Percentiles rank a stretch among this genome's conserved stretches.
Conservation (phyloP, 1,140 invertebrate genomes). For the Potamilus streckersoni region DNA sequence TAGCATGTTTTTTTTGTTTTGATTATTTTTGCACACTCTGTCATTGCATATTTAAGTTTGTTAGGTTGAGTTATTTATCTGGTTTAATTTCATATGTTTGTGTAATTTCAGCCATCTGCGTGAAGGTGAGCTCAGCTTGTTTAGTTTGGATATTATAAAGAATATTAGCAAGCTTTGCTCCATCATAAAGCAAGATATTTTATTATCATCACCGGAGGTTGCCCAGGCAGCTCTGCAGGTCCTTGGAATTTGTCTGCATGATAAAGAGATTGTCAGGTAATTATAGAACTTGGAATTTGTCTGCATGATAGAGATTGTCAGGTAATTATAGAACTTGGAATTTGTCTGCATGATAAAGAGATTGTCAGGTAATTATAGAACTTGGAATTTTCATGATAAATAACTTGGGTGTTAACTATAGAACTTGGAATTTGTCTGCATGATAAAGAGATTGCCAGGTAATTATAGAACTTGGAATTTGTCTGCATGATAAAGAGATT, state of each 20-base stretch:
- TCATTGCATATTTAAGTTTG: too few species aligned
- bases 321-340: too few species aligned
- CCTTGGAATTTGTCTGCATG: constrained; percentile 48
- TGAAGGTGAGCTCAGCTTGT: constrained; percentile 40
- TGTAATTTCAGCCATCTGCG: constrained; percentile 35
- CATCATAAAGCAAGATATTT: constrained; percentile 42
- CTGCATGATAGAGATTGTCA: too few species aligned
- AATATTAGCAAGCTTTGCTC: constrained; percentile 27
- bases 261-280: constrained; percentile 47
- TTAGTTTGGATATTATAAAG: constrained; percentile 40
- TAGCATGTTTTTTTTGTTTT: too few species aligned
- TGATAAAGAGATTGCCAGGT: constrained; percentile 48
- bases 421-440: constrained; percentile 50
- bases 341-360: constrained; percentile 46
- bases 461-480: too few species aligned
- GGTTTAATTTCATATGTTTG: neutral
- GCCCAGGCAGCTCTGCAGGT: constrained; percentile 41
- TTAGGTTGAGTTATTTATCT: too few species aligned
- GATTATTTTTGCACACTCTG: too few species aligned
- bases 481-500: too few species aligned
- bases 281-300: too few species aligned
- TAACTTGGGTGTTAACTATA: too few species aligned
- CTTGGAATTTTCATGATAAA: too few species aligned
- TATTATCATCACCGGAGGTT: constrained; percentile 18
- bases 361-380: constrained; percentile 41